Percentiles rank a stretch among this genome's conserved stretches.
phyloP scores from a whole-genome alignment of 92 coral and sea anemone genomes.

The Virgularia gustaviana region DNA sequence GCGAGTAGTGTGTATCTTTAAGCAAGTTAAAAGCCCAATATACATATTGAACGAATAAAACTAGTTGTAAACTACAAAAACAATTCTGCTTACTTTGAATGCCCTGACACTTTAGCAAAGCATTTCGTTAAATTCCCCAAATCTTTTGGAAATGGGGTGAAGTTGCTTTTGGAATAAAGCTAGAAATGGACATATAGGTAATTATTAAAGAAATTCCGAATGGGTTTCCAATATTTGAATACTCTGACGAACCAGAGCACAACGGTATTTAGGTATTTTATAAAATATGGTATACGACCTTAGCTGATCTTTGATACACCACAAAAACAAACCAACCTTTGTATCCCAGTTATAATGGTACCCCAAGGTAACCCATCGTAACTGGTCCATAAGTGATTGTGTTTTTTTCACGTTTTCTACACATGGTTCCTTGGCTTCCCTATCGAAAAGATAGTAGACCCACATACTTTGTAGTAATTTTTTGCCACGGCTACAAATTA shows the following conservation, averaged over 20 bases:
- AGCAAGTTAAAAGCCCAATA: too few relatives aligned
- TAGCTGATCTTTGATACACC: too few relatives aligned
- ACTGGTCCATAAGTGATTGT: conserved; percentile 54
- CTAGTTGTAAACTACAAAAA: too few relatives aligned
- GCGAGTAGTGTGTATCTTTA: too few relatives aligned
- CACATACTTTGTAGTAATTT: too few relatives aligned
- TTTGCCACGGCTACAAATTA: neutral
- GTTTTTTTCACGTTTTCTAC: neutral
- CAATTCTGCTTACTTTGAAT: conserved; percentile 45
- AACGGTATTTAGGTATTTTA: too few relatives aligned
- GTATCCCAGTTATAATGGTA: conserved; percentile 72
- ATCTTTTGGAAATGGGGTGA: conserved; percentile 57
- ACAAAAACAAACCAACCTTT: conserved; percentile 46
- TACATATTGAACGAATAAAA: neutral
- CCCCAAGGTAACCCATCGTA: conserved; percentile 73
- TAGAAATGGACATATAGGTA: conserved; percentile 5
- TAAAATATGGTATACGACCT: too few relatives aligned
- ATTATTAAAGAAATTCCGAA: neutral
- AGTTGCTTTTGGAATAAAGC: conserved; percentile 54
- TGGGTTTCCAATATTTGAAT: too few relatives aligned
- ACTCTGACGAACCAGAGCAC: too few relatives aligned
- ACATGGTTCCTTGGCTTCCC: neutral
- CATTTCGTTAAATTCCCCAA: conserved; percentile 40
- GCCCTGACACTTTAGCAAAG: conserved; percentile 48
- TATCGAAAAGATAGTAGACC: too few relatives aligned